Percentiles rank a stretch among this genome's conserved stretches.
Conservation (phyloP, 2,888 invertebrate genomes). For the Aleiodes alternator region DNA sequence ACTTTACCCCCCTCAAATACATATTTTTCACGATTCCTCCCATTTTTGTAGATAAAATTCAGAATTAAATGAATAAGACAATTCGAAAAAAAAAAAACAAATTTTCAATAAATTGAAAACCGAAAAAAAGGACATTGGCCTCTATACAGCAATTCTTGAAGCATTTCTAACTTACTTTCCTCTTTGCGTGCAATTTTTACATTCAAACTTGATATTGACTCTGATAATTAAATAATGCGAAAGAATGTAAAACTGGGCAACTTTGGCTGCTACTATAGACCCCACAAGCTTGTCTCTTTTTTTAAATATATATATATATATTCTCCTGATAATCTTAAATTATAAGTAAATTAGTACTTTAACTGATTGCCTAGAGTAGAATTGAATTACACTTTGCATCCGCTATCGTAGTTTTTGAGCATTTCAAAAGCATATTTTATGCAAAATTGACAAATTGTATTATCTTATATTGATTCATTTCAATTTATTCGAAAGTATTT, state of each 20-base stretch:
- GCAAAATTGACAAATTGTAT: neutral
- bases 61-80: no score
- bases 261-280: constrained; percentile 31
- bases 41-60: no score
- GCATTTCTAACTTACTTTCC: constrained; percentile 6
- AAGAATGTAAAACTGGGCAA: constrained; percentile 32
- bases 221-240: constrained; percentile 21
- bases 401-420: constrained; percentile 46
- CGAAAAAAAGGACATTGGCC: constrained; percentile 25
- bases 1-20: no score
- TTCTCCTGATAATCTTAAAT: neutral
- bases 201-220: constrained; percentile 2
- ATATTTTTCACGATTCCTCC: no score
- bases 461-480: neutral
- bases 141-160: neutral
- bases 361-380: constrained; percentile 20
- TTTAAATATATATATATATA: no score
- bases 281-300: constrained; percentile 18
- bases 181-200: constrained; percentile 17
- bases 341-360: constrained; percentile 6
- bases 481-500: neutral
- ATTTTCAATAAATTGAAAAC: neutral
- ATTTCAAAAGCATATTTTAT: constrained; percentile 34
- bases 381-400: constrained; percentile 40
- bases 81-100: no score